phyloP scores from a whole-genome alignment of 2,113 vertebrate species.

The Clupea harengus region DNA sequence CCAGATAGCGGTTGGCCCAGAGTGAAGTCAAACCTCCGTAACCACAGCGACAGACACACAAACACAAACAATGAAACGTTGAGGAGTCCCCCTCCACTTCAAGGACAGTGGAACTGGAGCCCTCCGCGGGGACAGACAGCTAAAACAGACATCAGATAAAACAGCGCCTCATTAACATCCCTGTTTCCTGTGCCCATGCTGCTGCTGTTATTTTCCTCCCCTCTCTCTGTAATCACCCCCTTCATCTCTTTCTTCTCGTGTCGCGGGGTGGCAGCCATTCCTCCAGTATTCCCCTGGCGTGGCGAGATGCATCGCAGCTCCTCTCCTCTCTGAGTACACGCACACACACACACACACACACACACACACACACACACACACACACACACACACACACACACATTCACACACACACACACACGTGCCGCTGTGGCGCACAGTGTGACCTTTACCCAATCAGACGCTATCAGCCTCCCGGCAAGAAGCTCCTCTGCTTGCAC shows the following conservation, averaged over 20 bases:
- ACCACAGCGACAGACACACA: background rate
- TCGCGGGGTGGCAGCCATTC: background rate
- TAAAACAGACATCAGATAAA: no score
- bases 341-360: background rate
- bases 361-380: constrained; percentile 11
- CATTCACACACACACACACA: background rate
- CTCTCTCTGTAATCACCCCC: no score
- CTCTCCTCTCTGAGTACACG: background rate
- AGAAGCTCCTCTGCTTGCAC: constrained; percentile 38
- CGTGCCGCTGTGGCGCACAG: constrained; percentile 46
- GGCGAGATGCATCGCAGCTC: background rate
- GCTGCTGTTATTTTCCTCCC: background rate
- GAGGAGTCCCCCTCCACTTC: background rate
- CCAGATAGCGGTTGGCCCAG: background rate
- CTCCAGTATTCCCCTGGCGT: background rate
- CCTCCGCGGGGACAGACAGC: background rate
- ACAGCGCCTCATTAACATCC: background rate
- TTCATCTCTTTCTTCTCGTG: background rate
- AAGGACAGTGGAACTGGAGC: background rate
- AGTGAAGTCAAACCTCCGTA: background rate
- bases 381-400: background rate
- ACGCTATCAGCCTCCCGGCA: constrained; percentile 50
- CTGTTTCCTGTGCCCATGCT: background rate
- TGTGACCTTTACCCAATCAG: constrained; percentile 57
- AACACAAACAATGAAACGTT: background rate